Base-by-base conservation (phyloP, 92 coral and sea anemone genomes). In the Palythoa grandiflora region DNA sequence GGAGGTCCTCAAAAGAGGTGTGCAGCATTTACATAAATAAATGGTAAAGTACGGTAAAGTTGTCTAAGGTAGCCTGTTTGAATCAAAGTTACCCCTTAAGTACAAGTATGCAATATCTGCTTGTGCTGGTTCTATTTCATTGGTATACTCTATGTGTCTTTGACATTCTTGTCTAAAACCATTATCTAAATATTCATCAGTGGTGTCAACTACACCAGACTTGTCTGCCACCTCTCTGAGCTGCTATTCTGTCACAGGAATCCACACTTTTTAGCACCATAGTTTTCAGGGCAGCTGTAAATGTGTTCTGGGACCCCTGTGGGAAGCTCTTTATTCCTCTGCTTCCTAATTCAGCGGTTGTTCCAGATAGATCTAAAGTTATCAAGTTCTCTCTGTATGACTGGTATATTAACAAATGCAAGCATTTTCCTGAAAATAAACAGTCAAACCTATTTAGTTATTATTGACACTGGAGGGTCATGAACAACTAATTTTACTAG, bases 231-330 rank as follows among this genome's bases (percentile, higher is more conserved):
- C 96, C 80, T 91, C 94, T 65, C 68, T 84, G 55, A 93, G 92
- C 68, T 91, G 91, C 60, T 89, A 92, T 57, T 93, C 94, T 76
- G 94, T 89, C 77, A 91, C 68, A 68, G 51, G 73, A 86, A 61
- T 12, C 96, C 96, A 93, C 92, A 91, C 59, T 83, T 93, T 87
- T 88, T 83, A 68, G 92, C 94, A 88, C 91, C 93, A 91, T 93
- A 54, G 54, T 76, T 48, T 37, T 93, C 91, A 6, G 96, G 94
- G 60, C 88, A 88, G 71, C 53, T 73, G 87, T 91, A 89, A 68
- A 93, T 91, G 71, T 93, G 94, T 84, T 93, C 96, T 53, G 96
- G 94, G n/a, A 93, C 88, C 37, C 94, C 96, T 44, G 91, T 87
- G 38, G 96, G 94, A 80, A 91, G 96, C 68, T 83, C 91, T 77